These are phyloP conservation scores for Agrochola lota DNA, from an alignment of 2,888 invertebrate species.

Conservation along the genomic window DNA sequence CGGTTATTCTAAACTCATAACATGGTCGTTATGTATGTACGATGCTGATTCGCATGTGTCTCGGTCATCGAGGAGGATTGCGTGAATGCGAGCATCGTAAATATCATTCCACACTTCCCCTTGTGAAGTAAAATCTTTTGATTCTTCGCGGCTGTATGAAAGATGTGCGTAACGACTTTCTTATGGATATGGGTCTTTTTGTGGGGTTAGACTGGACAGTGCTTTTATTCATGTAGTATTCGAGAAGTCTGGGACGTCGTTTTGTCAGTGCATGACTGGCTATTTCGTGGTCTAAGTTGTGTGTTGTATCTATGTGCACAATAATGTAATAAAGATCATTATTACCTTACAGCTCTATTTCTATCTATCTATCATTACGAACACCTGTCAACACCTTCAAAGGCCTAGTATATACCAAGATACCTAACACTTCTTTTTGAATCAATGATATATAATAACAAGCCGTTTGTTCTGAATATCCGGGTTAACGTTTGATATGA, in stretches of 20 bases:
- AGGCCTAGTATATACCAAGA: no score
- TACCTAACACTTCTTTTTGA: no score
- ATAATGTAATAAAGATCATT: no score
- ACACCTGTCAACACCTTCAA: no score
- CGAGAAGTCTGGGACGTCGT: constrained; percentile 22
- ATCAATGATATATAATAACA: no score
- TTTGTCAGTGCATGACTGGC: constrained; percentile 13
- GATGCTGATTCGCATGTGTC: constrained; percentile 21
- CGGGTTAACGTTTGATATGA: no score
- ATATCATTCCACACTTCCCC: constrained; percentile 41
- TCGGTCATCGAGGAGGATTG: constrained; percentile 29
- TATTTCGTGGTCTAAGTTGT: constrained; percentile 3
- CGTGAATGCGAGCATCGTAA: constrained; percentile 43
- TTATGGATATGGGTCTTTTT: constrained; percentile 28
- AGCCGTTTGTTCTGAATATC: no score
- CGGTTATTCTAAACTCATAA: constrained; percentile 49
- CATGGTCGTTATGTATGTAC: constrained; percentile 36
- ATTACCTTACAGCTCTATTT: no score
- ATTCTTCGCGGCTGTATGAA: constrained; percentile 41
- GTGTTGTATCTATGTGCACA: background rate
- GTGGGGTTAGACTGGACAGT: constrained; percentile 27
- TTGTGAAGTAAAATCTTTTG: constrained; percentile 45
- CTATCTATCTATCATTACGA: no score
- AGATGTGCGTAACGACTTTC: constrained; percentile 55
- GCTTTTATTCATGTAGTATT: constrained; percentile 7